Evolutionary conservation across 2,888 invertebrate species (phyloP).

Genomic region (Melanostoma mellinum): DNA sequence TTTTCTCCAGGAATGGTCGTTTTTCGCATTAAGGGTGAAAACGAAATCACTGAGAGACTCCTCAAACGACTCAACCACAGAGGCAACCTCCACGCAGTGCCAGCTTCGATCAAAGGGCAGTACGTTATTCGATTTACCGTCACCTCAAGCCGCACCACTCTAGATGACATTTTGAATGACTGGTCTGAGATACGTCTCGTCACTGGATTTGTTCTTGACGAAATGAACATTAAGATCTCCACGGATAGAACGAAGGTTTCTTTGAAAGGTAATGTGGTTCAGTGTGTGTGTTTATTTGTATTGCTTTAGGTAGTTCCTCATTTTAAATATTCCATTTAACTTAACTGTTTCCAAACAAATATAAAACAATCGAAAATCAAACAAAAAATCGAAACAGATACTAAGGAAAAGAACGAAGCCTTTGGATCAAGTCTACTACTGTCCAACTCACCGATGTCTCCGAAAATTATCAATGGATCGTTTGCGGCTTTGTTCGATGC

Average conservation of each 20-base stretch:
- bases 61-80: slow-evolving; percentile 93
- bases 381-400: slow-evolving; percentile 83
- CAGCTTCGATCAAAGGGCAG: slow-evolving; percentile 94
- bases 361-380: neutral
- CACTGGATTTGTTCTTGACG: slow-evolving; percentile 87
- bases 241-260: slow-evolving; percentile 86
- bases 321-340: neutral
- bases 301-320: slow-evolving; percentile 21
- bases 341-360: slow-evolving; percentile 23
- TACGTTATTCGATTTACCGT: slow-evolving; percentile 96
- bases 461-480: slow-evolving; percentile 97
- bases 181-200: slow-evolving; percentile 93
- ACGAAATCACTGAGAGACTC: slow-evolving; percentile 93
- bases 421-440: slow-evolving; percentile 96
- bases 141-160: slow-evolving; percentile 92
- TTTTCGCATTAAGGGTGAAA: slow-evolving; percentile 93
- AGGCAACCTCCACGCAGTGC: slow-evolving; percentile 96
- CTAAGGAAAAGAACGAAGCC: slow-evolving; percentile 91
- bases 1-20: slow-evolving; percentile 89
- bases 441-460: slow-evolving; percentile 97
- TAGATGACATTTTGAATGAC: slow-evolving; percentile 90
- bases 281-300: slow-evolving; percentile 13
- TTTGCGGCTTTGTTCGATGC: slow-evolving; percentile 94
- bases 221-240: slow-evolving; percentile 83
- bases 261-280: slow-evolving; percentile 86